These are phyloP conservation scores for Trematomus loennbergii DNA, from an alignment of 2,113 vertebrate genomes.

Conservation along the genomic window DNA sequence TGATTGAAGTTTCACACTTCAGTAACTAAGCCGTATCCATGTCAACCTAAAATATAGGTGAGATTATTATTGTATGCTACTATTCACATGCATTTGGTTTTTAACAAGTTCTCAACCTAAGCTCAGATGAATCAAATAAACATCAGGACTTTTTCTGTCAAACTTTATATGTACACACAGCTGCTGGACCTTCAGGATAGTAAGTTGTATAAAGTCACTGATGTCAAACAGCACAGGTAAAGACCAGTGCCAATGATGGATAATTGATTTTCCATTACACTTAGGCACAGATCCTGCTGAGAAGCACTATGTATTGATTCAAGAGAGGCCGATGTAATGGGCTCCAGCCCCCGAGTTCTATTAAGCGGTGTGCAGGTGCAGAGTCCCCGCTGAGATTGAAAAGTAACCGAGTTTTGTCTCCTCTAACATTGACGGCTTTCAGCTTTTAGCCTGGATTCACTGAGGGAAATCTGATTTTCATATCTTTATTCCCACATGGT, in stretches of 20 bases:
- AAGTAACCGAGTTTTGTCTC: slow-evolving; percentile 39
- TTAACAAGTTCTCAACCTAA: neutral
- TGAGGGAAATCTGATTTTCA: slow-evolving; percentile 40
- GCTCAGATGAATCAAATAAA: neutral
- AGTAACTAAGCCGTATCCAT: too few species aligned
- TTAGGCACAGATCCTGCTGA: slow-evolving; percentile 7
- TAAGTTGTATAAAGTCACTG: neutral
- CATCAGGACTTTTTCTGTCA: neutral
- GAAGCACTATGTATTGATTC: slow-evolving; percentile 43
- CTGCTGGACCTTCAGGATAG: neutral
- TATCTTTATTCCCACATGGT: slow-evolving; percentile 11
- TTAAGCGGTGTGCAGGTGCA: slow-evolving; percentile 50
- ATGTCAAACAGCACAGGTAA: neutral
- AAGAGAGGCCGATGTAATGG: slow-evolving; percentile 22
- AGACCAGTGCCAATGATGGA: neutral
- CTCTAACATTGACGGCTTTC: slow-evolving; percentile 23
- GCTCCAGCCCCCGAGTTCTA: slow-evolving; percentile 23
- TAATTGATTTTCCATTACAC: slow-evolving; percentile 21
- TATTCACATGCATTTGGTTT: neutral
- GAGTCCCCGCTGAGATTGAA: slow-evolving; percentile 36
- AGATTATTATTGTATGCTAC: too few species aligned
- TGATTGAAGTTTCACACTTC: too few species aligned
- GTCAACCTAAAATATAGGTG: too few species aligned
- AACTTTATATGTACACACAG: neutral
- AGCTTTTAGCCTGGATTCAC: slow-evolving; percentile 29